These are phyloP conservation scores for Scaptodrosophila lebanonensis DNA, from an alignment of 1,140 invertebrate species.

Conservation along the genomic window DNA sequence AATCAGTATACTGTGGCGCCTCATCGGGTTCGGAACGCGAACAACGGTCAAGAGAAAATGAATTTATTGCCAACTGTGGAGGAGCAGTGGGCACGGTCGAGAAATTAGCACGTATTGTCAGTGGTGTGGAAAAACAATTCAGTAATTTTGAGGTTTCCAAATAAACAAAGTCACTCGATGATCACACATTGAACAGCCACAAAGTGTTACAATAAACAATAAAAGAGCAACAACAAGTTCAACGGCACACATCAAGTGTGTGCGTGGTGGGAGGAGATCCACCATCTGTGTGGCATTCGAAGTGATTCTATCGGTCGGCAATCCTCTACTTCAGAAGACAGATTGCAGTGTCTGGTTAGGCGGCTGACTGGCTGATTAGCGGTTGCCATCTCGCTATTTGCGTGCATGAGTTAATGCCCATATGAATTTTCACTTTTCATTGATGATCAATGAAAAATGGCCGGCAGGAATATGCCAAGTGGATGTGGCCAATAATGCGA, in stretches of 20 bases:
- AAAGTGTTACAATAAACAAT: slow-evolving; percentile 23
- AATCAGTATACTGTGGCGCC: slow-evolving; percentile 49
- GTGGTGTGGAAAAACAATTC: slow-evolving; percentile 37
- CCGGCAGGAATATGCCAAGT: slow-evolving; percentile 13
- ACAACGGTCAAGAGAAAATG: slow-evolving; percentile 17
- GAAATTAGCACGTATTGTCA: slow-evolving; percentile 49
- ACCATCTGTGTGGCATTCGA: not conserved
- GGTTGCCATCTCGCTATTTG: slow-evolving; percentile 7
- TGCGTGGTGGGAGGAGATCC: not conserved
- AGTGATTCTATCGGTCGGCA: not conserved
- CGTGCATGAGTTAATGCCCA: slow-evolving; percentile 1
- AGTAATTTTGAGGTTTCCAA: slow-evolving; percentile 52
- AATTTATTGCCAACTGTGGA: not conserved
- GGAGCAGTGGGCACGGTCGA: slow-evolving; percentile 7
- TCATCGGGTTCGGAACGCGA: slow-evolving; percentile 31
- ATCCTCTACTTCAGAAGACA: slow-evolving; percentile 32
- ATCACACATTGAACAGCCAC: slow-evolving; percentile 5
- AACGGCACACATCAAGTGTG: not conserved
- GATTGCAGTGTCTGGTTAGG: slow-evolving; percentile 27
- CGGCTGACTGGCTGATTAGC: no score
- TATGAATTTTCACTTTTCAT: slow-evolving; percentile 28
- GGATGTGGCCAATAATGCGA: slow-evolving; percentile 18
- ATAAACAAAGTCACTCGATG: slow-evolving; percentile 49
- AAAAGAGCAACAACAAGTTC: slow-evolving; percentile 15
- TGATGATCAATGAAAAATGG: slow-evolving; percentile 24